Evolutionary conservation across 2,797 vertebrate species (phyloP), one percentile per base, ranked within the genome.

Genomic region (Oryzias dopingdopingensis): DNA sequence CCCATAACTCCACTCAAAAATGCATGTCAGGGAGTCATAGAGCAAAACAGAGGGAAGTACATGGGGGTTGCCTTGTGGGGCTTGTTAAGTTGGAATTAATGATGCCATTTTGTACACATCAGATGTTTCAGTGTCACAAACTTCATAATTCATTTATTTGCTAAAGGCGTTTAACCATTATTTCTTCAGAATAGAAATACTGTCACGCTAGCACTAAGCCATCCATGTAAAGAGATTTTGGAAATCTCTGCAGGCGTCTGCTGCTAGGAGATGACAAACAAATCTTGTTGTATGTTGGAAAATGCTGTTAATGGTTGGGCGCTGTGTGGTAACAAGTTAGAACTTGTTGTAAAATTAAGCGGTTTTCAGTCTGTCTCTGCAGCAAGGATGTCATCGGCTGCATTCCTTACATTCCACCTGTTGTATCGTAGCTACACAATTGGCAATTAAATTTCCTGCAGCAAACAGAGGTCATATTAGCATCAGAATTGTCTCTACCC

Each of bases 371-470:
- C 53, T 59, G 62, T 68, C 43, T 81, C 32, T 24, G 62, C 56
- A 47, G 29, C 62, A 65, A 69, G 57, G 70, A 67, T 86, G 74
- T 89, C 82, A 84, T 84, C 82, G 47, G 70, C 58, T 23, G 80
- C 91, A 92, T 93, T 94, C 92, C 87, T 90, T 65, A 79, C 91
- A 93, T 95, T 94, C 93, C 92, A 94, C 89, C 92, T 93, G 90
- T 85, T 85, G 86, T 90, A 90, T 81, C 51, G 41, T 83, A 80
- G 92, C 91, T 90, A 85, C 90, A 90, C 83, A 85, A 90, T 87
- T 86, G 86, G 90, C 93, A 92, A 93, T 94, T 93, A 91, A 89
- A 87, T 91, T 93, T 91, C 92, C 91, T 89, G 89, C 89, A 88
- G 85, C 91, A 92, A 89, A 92, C 83, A 85, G 87, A 85, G 90